A percentile compares a stretch with the other conserved stretches of the same genome.
Evolutionary conservation across 2,888 invertebrate species (phyloP).

Genomic region (Patella depressa): DNA sequence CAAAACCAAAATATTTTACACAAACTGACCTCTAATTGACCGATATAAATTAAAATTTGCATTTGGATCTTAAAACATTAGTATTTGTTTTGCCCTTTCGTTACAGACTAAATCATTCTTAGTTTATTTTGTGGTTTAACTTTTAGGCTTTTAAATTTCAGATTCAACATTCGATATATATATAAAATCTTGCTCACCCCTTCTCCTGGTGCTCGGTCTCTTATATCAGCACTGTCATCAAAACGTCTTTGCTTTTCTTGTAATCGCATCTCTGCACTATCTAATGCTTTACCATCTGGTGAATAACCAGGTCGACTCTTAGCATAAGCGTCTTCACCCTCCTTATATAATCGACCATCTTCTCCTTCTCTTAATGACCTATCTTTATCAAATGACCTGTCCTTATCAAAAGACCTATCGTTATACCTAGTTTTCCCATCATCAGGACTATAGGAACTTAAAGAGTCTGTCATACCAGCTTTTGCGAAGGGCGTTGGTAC

Average conservation of each 20-base stretch:
- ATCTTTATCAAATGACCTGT: no score
- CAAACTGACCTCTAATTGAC: no score
- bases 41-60: no score
- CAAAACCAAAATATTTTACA: no score
- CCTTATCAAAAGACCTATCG: no score
- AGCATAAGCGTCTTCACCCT: neutral
- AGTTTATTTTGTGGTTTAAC: no score
- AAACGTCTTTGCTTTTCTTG: neutral
- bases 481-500: neutral
- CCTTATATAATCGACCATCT: neutral
- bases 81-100: no score
- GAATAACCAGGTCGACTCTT: neutral
- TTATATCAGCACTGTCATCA: conserved; percentile 4
- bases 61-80: no score
- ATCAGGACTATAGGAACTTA: neutral
- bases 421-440: neutral
- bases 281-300: neutral
- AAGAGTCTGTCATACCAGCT: neutral
- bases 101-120: no score
- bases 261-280: neutral
- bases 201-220: neutral
- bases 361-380: neutral
- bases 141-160: no score
- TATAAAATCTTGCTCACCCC: neutral
- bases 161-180: no score